phyloP scores from a whole-genome alignment of 2,113 vertebrate genomes.

The Pelecanoides urinatrix region DNA sequence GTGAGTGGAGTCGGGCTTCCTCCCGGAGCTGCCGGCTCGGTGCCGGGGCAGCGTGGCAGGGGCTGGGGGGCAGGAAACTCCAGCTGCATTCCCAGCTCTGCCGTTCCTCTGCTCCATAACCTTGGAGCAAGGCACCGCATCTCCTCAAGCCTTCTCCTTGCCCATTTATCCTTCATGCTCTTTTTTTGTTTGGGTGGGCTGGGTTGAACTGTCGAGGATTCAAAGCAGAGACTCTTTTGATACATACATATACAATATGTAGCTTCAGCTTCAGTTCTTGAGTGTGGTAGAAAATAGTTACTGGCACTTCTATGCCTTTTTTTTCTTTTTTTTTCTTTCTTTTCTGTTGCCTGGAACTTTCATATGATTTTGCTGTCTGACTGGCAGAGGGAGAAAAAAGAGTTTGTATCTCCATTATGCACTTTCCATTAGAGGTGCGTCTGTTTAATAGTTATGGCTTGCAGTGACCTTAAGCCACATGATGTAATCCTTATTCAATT shows the following conservation, averaged over 20 bases:
- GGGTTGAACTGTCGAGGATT: rapidly evolving
- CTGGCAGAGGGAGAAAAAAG: not conserved
- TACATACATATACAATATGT: rapidly evolving
- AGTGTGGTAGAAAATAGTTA: not conserved
- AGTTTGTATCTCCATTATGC: not conserved
- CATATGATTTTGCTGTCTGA: not conserved
- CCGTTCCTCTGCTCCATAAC: not conserved
- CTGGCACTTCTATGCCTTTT: not conserved
- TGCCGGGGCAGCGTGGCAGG: rapidly evolving
- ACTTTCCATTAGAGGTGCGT: not conserved
- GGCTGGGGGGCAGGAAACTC: not conserved
- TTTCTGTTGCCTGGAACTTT: not conserved
- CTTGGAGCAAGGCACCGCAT: not conserved
- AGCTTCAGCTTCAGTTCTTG: not conserved
- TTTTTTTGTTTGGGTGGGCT: not conserved
- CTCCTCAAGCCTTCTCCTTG: not conserved
- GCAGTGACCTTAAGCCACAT: not conserved
- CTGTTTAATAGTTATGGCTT: not conserved
- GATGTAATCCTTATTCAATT: not conserved
- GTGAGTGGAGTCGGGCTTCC: not conserved
- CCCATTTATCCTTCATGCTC: not conserved
- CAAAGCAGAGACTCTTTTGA: not conserved
- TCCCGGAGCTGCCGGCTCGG: not conserved
- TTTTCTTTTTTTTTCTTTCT: no score
- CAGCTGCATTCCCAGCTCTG: not conserved